These are phyloP conservation scores for Biston betularia DNA, from an alignment of 2,888 invertebrate genomes.

Conservation along the genomic window DNA sequence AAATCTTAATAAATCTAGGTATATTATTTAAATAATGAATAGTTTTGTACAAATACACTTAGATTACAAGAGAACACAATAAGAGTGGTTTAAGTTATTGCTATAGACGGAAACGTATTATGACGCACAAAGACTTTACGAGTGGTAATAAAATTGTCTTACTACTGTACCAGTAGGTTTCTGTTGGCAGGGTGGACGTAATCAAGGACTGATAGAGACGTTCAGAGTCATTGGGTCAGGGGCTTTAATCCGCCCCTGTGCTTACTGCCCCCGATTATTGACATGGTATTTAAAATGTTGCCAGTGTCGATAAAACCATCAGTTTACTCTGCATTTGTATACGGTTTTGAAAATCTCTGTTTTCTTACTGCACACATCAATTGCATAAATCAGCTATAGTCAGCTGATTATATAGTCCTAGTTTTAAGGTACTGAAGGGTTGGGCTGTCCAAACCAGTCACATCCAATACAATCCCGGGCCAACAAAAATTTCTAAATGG, in stretches of 20 bases:
- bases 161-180: constrained; percentile 16
- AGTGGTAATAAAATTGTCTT: constrained; percentile 8
- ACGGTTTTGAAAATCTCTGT: not conserved
- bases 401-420: too few species aligned
- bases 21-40: too few species aligned
- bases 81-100: not conserved
- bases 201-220: constrained; percentile 72
- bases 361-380: too few species aligned
- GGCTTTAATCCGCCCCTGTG: constrained; percentile 69
- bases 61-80: not conserved
- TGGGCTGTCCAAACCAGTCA: too few species aligned
- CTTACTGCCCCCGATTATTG: constrained; percentile 46
- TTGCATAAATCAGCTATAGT: too few species aligned
- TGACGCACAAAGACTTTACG: not conserved
- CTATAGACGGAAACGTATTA: not conserved
- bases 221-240: constrained; percentile 76
- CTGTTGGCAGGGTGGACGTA: constrained; percentile 51
- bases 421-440: too few species aligned
- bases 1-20: too few species aligned
- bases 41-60: too few species aligned
- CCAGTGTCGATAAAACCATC: constrained; percentile 1
- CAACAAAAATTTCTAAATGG: too few species aligned
- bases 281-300: constrained; percentile 50
- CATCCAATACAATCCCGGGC: too few species aligned
- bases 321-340: not conserved